These are phyloP conservation scores for Stenopsyche tienmushanensis DNA, from an alignment of 1,140 invertebrate genomes.

Conservation along the genomic window DNA sequence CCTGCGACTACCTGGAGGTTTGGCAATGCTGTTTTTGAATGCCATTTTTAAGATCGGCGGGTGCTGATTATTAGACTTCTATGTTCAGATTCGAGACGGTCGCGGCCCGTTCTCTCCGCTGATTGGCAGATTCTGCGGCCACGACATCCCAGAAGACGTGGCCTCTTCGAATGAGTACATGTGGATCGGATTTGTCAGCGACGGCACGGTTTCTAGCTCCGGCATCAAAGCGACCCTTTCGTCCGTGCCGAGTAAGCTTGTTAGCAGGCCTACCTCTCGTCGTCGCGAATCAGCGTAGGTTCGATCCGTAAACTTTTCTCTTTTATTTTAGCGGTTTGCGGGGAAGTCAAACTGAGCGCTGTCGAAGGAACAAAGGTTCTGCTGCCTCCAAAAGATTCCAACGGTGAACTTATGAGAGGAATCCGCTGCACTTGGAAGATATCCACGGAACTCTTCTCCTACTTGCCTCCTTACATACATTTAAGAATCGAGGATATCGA, in stretches of 20 bases:
- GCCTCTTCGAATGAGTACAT: constrained; percentile 62
- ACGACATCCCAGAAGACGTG: constrained; percentile 55
- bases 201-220: constrained; percentile 60
- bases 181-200: constrained; percentile 67
- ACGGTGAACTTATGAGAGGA: constrained; percentile 19
- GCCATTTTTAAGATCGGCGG: too few relatives aligned
- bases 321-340: constrained; percentile 22
- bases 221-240: constrained; percentile 65
- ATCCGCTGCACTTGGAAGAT: constrained; percentile 30
- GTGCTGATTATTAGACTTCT: constrained; percentile 34
- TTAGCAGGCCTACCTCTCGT: not conserved
- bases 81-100: constrained; percentile 73
- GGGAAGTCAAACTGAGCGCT: not conserved
- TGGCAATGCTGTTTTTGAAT: not conserved
- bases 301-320: not conserved
- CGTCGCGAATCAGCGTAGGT: not conserved
- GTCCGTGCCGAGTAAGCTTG: not conserved
- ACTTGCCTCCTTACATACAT: not conserved
- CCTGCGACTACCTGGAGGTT: constrained; percentile 36
- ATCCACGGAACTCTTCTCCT: not conserved
- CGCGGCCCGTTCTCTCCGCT: constrained; percentile 60
- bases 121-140: constrained; percentile 64
- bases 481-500: not conserved
- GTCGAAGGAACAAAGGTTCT: constrained; percentile 7
- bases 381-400: constrained; percentile 4